A percentile compares a stretch with the other conserved stretches of the same genome.
Conservation (phyloP, 2,113 vertebrate genomes). For the Hippocampus guttulatus region DNA sequence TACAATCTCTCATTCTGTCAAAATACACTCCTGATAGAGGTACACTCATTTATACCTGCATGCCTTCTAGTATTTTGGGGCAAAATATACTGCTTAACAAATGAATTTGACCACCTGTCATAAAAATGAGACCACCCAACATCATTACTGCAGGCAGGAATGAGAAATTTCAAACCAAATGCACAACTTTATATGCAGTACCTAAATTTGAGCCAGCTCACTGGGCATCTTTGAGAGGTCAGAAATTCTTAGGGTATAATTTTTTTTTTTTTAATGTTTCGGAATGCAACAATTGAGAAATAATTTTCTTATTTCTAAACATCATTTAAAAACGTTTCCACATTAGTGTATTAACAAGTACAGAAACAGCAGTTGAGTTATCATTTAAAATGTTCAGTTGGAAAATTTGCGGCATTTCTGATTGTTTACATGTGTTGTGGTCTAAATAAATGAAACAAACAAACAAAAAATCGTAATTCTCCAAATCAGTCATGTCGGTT, state of each 20-base stretch:
- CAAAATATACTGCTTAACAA: background rate
- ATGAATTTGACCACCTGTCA: background rate
- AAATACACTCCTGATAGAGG: conserved; percentile 58
- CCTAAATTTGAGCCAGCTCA: background rate
- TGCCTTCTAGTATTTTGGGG: conserved; percentile 10
- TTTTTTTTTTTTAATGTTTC: background rate
- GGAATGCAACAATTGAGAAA: background rate
- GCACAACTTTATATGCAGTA: background rate
- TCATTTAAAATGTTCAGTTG: too few species aligned
- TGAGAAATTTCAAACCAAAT: background rate
- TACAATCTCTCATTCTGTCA: conserved; percentile 73
- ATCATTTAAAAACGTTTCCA: too few species aligned
- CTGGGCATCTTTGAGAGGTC: background rate
- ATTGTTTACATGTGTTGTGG: background rate
- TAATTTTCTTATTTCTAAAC: too few species aligned
- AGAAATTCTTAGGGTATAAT: background rate
- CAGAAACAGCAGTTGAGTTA: background rate
- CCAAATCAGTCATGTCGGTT: background rate
- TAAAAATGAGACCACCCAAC: background rate
- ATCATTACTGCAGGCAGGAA: background rate
- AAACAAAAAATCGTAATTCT: background rate
- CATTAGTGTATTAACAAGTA: background rate
- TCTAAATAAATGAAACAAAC: background rate
- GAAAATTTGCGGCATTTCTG: too few species aligned
- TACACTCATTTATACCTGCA: conserved; percentile 39